These are phyloP conservation scores for Podocnemis expansa DNA, from an alignment of 2,113 vertebrate species.

Conservation along the genomic window DNA sequence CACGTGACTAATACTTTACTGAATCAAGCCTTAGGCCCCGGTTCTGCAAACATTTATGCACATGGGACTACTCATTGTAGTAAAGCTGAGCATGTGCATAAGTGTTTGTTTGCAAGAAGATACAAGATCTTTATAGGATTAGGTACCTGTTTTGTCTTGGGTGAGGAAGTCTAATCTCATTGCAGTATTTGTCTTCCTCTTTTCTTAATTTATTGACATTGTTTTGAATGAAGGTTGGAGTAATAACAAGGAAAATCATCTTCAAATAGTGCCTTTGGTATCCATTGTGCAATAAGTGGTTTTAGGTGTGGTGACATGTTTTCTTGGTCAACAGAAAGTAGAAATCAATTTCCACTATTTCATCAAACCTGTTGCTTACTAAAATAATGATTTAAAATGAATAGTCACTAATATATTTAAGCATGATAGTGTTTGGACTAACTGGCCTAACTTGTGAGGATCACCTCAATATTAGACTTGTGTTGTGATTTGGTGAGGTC, in stretches of 20 bases:
- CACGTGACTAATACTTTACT: conserved; percentile 42
- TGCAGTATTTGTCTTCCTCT: neutral
- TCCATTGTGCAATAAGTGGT: conserved; percentile 23
- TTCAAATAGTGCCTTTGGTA: conserved; percentile 27
- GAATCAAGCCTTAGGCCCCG: conserved; percentile 48
- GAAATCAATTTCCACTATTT: conserved; percentile 62
- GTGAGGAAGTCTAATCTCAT: neutral
- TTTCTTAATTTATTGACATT: neutral
- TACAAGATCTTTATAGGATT: conserved; percentile 2
- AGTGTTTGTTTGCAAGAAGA: conserved; percentile 28
- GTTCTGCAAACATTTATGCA: conserved; percentile 47
- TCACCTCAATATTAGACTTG: neutral
- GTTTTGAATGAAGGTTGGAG: neutral
- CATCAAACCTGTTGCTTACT: conserved; percentile 35
- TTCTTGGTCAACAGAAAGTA: neutral
- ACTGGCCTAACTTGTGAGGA: neutral
- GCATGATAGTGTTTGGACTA: neutral
- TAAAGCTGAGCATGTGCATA: neutral
- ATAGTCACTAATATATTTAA: neutral
- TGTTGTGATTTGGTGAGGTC: neutral
- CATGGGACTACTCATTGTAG: conserved; percentile 8
- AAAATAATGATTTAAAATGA: neutral
- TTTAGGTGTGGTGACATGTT: conserved; percentile 33
- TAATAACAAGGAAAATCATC: neutral
- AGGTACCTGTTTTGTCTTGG: neutral